Conservation (phyloP, 2,113 vertebrate species). For the Girardinichthys multiradiatus region DNA sequence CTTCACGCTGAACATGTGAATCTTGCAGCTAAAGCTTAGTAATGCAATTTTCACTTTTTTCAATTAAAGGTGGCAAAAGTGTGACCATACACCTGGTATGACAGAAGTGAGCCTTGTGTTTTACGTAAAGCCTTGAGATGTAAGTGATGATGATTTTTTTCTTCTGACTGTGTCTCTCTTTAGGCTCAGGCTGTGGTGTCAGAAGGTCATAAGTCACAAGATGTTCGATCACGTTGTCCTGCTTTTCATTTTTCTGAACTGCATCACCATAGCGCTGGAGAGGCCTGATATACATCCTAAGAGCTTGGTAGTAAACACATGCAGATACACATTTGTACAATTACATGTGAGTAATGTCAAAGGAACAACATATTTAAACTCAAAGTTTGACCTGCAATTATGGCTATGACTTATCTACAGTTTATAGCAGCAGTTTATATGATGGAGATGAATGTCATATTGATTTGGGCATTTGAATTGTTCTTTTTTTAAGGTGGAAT, state of each 20-base stretch:
- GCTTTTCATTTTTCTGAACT: constrained; percentile 97
- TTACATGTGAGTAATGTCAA: not conserved
- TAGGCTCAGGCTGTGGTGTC: constrained; percentile 90
- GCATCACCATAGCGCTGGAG: constrained; percentile 96
- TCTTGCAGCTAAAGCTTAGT: constrained; percentile 1
- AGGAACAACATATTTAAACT: not conserved
- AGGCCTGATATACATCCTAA: constrained; percentile 90
- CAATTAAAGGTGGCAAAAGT: constrained; percentile 35
- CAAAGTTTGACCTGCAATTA: not conserved
- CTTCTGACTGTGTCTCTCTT: not conserved
- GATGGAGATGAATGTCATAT: not conserved
- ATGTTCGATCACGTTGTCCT: constrained; percentile 96
- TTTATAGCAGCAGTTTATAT: not conserved
- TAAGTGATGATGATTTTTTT: not conserved
- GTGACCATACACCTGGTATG: not conserved
- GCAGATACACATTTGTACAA: not conserved
- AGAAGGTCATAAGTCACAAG: constrained; percentile 92
- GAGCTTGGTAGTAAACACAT: constrained; percentile 83
- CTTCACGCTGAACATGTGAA: constrained; percentile 51
- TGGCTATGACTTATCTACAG: not conserved
- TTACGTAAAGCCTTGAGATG: not conserved
- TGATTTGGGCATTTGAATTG: not conserved
- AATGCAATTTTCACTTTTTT: constrained; percentile 42
- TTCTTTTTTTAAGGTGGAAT: not conserved
- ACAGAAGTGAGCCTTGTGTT: constrained; percentile 5